These are phyloP conservation scores for Ameiurus melas DNA, from an alignment of 2,113 vertebrate species.

Conservation along the genomic window DNA sequence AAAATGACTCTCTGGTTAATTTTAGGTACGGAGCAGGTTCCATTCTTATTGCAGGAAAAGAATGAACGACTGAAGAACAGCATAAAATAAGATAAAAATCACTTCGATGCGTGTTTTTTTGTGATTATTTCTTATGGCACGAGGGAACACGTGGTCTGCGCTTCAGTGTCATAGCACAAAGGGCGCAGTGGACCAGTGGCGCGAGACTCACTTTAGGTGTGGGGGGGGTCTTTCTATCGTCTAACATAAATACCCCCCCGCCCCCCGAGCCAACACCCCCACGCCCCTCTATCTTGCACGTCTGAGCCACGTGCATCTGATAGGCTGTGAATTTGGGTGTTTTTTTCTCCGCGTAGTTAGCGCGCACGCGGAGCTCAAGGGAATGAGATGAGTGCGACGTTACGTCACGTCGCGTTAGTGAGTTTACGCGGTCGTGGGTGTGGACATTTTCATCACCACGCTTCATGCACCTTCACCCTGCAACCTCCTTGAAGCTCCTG, in stretches of 20 bases:
- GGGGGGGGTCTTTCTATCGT: neutral
- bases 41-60: neutral
- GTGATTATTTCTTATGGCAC: neutral
- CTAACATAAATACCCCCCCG: neutral
- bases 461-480: neutral
- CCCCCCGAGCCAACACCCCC: neutral
- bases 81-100: too few species aligned
- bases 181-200: constrained; percentile 55
- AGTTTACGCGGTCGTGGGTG: constrained; percentile 3
- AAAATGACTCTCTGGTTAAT: neutral
- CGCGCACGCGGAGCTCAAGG: neutral
- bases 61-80: neutral
- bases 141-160: constrained; percentile 73
- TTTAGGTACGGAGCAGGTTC: neutral
- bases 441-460: neutral
- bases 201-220: neutral
- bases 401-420: constrained; percentile 28
- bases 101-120: neutral
- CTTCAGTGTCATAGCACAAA: constrained; percentile 74
- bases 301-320: neutral
- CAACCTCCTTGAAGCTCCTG: neutral
- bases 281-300: neutral
- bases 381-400: constrained; percentile 20
- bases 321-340: neutral
- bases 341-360: neutral